These are phyloP conservation scores for Ligdia adustata DNA, from an alignment of 2,888 invertebrate species.

Conservation along the genomic window DNA sequence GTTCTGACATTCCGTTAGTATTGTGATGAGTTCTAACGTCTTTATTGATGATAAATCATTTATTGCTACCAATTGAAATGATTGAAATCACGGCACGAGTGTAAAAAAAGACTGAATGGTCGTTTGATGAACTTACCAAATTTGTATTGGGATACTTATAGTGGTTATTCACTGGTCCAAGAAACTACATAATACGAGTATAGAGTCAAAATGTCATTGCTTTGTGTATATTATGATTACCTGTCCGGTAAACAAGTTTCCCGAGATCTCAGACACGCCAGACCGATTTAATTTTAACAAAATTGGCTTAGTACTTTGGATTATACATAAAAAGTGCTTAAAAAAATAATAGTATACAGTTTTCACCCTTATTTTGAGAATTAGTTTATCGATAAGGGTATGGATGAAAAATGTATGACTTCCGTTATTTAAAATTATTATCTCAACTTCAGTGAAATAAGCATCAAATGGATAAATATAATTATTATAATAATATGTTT, in stretches of 20 bases:
- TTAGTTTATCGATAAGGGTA: background rate
- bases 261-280: too few species aligned
- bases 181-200: too few species aligned
- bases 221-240: too few species aligned
- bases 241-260: too few species aligned
- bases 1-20: constrained; percentile 53
- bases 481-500: background rate
- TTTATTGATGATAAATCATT: constrained; percentile 44
- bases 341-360: too few species aligned
- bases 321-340: too few species aligned
- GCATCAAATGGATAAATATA: too few species aligned
- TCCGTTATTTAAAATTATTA: constrained; percentile 11
- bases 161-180: too few species aligned
- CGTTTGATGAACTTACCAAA: constrained; percentile 5
- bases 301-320: too few species aligned
- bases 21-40: constrained; percentile 51
- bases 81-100: constrained; percentile 9
- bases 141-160: background rate
- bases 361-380: too few species aligned
- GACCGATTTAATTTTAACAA: too few species aligned
- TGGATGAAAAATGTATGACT: constrained; percentile 14
- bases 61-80: constrained; percentile 17
- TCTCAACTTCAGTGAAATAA: background rate
- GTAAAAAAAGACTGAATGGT: constrained; percentile 9
- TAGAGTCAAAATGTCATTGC: too few species aligned